phyloP scores from a whole-genome alignment of 2,888 invertebrate species.

The Chymomyza caudatula region DNA sequence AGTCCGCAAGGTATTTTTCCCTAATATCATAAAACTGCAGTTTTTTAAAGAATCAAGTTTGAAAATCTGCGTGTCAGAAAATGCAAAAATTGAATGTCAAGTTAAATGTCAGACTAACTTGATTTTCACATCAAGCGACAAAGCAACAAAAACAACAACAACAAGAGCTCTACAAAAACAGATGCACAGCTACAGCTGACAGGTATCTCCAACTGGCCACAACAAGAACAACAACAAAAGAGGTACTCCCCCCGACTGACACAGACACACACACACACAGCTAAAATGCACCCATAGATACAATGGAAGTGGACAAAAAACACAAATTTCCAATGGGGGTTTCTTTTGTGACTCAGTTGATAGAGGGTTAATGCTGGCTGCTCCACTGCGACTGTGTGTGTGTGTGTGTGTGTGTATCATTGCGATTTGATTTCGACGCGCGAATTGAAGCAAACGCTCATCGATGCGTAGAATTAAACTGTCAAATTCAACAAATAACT shows the following conservation, averaged over 20 bases:
- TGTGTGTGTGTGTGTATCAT: not conserved
- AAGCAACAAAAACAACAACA: not conserved
- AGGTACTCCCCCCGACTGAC: not conserved
- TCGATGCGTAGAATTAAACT: constrained; percentile 75
- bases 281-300: too few species aligned
- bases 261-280: not conserved
- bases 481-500: constrained; percentile 74
- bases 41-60: not conserved
- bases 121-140: constrained; percentile 10
- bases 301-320: not conserved
- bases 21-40: not conserved
- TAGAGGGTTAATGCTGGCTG: constrained; percentile 1
- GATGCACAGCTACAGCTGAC: not conserved
- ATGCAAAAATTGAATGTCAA: constrained; percentile 46
- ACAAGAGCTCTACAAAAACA: not conserved
- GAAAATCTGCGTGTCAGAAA: not conserved
- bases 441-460: constrained; percentile 52
- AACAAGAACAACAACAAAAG: too few species aligned
- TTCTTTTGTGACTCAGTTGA: not conserved
- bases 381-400: not conserved
- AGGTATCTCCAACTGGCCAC: not conserved
- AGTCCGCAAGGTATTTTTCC: not conserved
- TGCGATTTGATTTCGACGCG: constrained; percentile 19
- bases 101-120: constrained; percentile 45
- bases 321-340: not conserved